A percentile compares a stretch with the other conserved stretches of the same genome.
Conservation (phyloP, 2,888 invertebrate species). For the Chydorus sphaericus region DNA sequence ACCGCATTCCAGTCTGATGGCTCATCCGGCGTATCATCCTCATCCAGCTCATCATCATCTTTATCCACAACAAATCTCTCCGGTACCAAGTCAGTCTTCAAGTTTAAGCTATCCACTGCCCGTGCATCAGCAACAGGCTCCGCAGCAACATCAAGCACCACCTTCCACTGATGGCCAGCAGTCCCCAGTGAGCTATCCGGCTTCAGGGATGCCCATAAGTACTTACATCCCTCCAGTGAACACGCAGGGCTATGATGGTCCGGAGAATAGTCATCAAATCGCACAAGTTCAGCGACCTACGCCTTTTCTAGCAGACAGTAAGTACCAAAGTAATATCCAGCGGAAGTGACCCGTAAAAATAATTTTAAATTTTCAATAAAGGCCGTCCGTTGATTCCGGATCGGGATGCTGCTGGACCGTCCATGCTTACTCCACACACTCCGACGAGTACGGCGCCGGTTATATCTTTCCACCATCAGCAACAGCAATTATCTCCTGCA, state of each 20-base stretch:
- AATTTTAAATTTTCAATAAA: too few species aligned
- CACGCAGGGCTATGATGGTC: neutral
- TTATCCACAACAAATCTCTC: neutral
- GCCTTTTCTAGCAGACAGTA: neutral
- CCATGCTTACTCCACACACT: conserved; percentile 8
- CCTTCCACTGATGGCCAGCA: neutral
- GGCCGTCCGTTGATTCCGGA: too few species aligned
- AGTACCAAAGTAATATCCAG: too few species aligned
- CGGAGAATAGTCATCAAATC: neutral
- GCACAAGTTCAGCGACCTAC: conserved; percentile 3
- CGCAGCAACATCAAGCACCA: conserved; percentile 5
- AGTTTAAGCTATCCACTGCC: neutral
- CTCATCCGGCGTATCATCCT: neutral
- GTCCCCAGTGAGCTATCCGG: neutral
- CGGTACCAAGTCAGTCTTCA: neutral
- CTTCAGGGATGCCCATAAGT: neutral
- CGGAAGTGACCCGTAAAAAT: too few species aligned
- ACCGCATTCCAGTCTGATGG: conserved; percentile 4
- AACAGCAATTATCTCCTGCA: conserved; percentile 7
- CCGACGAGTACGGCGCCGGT: neutral
- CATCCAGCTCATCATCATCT: conserved; percentile 3
- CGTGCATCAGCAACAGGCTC: neutral
- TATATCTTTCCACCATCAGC: neutral
- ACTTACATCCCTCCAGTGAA: neutral
- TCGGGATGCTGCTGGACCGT: too few species aligned